Evolutionary conservation across 2,113 vertebrate genomes (phyloP).

Genomic region (Gadus macrocephalus): DNA sequence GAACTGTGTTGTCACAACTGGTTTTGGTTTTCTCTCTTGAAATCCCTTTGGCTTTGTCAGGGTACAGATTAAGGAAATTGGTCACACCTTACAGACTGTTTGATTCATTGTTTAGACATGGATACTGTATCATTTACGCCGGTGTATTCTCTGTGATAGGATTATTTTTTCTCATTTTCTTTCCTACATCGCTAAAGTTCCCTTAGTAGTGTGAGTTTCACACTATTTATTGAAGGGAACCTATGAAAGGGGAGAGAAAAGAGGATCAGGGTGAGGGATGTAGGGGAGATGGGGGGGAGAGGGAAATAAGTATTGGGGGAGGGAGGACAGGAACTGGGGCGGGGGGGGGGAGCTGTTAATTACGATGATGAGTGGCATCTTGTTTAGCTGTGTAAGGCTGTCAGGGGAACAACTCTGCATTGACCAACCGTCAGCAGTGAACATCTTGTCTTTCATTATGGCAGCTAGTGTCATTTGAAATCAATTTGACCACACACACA

Average conservation of each 20-base stretch:
- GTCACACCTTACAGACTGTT: neutral
- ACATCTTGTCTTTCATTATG: conserved; percentile 61
- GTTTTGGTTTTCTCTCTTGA: neutral
- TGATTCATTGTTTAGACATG: neutral
- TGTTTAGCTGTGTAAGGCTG: conserved; percentile 48
- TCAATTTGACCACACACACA: conserved; percentile 44
- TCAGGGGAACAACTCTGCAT: conserved; percentile 54
- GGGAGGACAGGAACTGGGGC: conserved; percentile 5
- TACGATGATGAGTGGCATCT: conserved; percentile 47
- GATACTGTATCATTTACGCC: neutral
- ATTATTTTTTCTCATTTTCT: too few relatives aligned
- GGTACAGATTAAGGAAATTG: neutral
- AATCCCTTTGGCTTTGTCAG: neutral
- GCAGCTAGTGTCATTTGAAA: conserved; percentile 66
- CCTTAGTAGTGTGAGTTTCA: too few relatives aligned
- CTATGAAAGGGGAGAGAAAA: too few relatives aligned
- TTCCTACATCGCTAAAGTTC: too few relatives aligned
- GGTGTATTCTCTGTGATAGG: too few relatives aligned
- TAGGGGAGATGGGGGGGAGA: neutral
- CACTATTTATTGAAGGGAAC: too few relatives aligned
- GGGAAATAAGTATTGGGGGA: neutral
- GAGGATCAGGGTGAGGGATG: neutral
- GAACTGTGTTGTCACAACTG: neutral
- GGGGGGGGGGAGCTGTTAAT: conserved; percentile 40
- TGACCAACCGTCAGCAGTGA: conserved; percentile 57